phyloP scores from a whole-genome alignment of 2,888 invertebrate genomes.

The Conchocele bisecta region DNA sequence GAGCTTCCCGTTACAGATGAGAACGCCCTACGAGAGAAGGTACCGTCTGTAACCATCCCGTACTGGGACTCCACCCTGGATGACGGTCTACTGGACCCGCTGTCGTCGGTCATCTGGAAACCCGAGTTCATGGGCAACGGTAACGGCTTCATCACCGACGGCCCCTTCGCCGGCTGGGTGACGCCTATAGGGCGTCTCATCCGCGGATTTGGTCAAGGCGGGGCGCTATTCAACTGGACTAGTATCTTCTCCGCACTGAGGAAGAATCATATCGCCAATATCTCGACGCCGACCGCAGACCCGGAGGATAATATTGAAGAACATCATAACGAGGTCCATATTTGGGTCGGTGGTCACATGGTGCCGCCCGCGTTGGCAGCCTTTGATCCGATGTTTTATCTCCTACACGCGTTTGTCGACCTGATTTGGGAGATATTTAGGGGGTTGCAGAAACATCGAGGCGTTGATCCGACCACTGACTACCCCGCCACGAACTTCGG shows the following conservation, averaged over 20 bases:
- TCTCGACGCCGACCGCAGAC: slow-evolving; percentile 54
- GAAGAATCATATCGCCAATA: slow-evolving; percentile 53
- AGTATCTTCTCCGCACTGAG: slow-evolving; percentile 54
- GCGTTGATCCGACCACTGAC: slow-evolving; percentile 57
- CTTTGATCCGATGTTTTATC: slow-evolving; percentile 81
- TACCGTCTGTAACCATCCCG: slow-evolving; percentile 78
- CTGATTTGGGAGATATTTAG: slow-evolving; percentile 79
- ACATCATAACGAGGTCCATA: slow-evolving; percentile 72
- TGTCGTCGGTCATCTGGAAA: slow-evolving; percentile 80
- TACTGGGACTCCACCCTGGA: slow-evolving; percentile 82
- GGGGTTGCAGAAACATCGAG: slow-evolving; percentile 49
- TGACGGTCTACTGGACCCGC: slow-evolving; percentile 74
- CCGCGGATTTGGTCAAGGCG: slow-evolving; percentile 58
- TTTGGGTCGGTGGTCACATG: slow-evolving; percentile 80
- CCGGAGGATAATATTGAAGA: slow-evolving; percentile 70
- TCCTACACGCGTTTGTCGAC: slow-evolving; percentile 81
- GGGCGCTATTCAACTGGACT: slow-evolving; percentile 59
- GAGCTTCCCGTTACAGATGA: too few relatives aligned
- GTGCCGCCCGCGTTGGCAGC: slow-evolving; percentile 75
- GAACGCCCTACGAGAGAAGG: slow-evolving; percentile 71
- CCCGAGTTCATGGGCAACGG: slow-evolving; percentile 78
- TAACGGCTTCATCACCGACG: slow-evolving; percentile 74
- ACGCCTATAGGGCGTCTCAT: slow-evolving; percentile 61
- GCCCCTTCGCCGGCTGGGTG: slow-evolving; percentile 78
- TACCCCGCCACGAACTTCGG: slow-evolving; percentile 56